phyloP scores from a whole-genome alignment of 2,888 invertebrate species.

The Andrena praecox region DNA sequence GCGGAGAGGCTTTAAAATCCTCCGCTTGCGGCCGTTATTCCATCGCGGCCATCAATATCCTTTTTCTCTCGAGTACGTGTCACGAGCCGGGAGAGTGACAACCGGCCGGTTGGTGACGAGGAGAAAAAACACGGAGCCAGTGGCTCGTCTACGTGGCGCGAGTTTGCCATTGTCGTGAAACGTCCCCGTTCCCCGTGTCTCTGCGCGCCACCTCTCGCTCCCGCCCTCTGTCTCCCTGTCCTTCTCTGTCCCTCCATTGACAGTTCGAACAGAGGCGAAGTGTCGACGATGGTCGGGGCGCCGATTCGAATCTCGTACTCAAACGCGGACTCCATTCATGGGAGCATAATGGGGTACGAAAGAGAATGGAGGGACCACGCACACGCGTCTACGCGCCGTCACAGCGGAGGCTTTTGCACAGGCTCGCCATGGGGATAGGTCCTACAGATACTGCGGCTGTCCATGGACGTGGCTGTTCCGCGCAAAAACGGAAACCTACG shows the following conservation, averaged over 20 bases:
- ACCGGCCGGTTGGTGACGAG: constrained; percentile 49
- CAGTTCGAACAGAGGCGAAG: constrained; percentile 75
- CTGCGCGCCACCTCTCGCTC: background rate
- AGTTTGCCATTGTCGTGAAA: constrained; percentile 69
- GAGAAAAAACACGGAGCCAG: constrained; percentile 58
- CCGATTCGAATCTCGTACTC: constrained; percentile 77
- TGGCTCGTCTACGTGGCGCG: constrained; percentile 60
- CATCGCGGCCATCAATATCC: constrained; percentile 59
- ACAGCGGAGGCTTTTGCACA: constrained; percentile 52
- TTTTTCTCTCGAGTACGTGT: constrained; percentile 64
- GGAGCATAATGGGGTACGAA: constrained; percentile 71
- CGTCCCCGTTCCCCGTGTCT: constrained; percentile 47
- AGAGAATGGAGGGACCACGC: constrained; percentile 63
- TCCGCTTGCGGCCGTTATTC: constrained; percentile 51
- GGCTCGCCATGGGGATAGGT: constrained; percentile 43
- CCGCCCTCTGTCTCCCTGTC: constrained; percentile 35
- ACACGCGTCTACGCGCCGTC: constrained; percentile 35
- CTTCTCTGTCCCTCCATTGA: constrained; percentile 66
- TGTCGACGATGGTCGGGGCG: constrained; percentile 74
- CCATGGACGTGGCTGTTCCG: constrained; percentile 44
- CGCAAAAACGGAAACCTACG: constrained; percentile 69
- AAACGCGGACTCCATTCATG: constrained; percentile 76
- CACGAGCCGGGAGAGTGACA: constrained; percentile 59
- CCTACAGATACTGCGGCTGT: constrained; percentile 34
- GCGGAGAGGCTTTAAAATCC: constrained; percentile 1